Evolutionary conservation across 1,140 invertebrate genomes (phyloP).

Genomic region (silkworm (Bombyx mori)): DNA sequence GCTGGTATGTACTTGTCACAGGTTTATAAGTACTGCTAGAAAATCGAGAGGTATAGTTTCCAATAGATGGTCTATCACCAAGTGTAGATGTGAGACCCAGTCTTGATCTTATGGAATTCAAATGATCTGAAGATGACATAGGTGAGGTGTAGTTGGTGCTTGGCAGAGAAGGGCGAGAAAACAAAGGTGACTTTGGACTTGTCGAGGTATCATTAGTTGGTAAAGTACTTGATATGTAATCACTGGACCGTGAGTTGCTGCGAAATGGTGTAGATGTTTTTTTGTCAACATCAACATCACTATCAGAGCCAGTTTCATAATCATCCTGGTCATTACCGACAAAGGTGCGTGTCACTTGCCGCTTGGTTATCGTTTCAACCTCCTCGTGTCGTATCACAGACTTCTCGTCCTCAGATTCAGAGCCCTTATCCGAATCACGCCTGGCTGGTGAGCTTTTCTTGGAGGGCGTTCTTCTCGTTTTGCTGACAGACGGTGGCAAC

Average conservation of each 20-base stretch:
- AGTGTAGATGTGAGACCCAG: conserved; percentile 57
- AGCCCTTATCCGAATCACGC: conserved; percentile 68
- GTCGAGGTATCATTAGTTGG: conserved; percentile 34
- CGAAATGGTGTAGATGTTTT: conserved; percentile 50
- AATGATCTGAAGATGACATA: conserved; percentile 58
- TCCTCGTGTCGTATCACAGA: conserved; percentile 54
- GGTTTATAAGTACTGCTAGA: conserved; percentile 47
- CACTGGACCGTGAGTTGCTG: conserved; percentile 58
- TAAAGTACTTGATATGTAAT: conserved; percentile 57
- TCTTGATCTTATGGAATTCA: conserved; percentile 71
- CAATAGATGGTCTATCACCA: conserved; percentile 38
- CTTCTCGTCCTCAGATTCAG: conserved; percentile 70
- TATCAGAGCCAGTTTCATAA: conserved; percentile 74
- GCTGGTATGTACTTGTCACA: conserved; percentile 45
- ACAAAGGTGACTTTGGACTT: conserved; percentile 53
- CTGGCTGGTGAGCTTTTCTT: conserved; percentile 63
- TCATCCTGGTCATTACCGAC: conserved; percentile 66
- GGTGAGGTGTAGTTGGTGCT: conserved; percentile 32
- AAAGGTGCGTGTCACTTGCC: conserved; percentile 60
- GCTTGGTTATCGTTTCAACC: conserved; percentile 63
- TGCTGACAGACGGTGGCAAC: conserved; percentile 57
- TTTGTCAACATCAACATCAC: conserved; percentile 57
- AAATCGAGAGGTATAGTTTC: conserved; percentile 41
- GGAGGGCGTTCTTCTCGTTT: conserved; percentile 40
- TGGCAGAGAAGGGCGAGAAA: conserved; percentile 48